phyloP scores from a whole-genome alignment of 2,888 invertebrate species.

The Charanyca ferruginea region DNA sequence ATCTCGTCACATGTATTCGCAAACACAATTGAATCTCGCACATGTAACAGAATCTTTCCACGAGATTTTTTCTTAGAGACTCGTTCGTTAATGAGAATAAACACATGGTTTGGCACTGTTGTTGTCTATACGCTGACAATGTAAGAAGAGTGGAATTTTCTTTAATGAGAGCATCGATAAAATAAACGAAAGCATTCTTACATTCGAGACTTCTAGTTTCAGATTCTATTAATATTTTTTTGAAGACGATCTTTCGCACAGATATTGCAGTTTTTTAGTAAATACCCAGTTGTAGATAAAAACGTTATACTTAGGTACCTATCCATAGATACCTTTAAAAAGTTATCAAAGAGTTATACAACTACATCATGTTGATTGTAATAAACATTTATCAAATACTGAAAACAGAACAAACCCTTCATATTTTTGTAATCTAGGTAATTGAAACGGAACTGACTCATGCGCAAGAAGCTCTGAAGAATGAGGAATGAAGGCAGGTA shows the following conservation, averaged over 20 bases:
- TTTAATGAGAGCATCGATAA: conserved; percentile 4
- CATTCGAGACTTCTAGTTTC: neutral
- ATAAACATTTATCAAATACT: neutral
- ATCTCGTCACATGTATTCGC: too few species aligned
- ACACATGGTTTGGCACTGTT: conserved; percentile 17
- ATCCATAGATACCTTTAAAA: too few species aligned
- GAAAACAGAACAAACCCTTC: neutral
- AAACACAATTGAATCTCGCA: too few species aligned
- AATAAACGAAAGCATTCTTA: conserved; percentile 1
- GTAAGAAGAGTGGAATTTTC: neutral
- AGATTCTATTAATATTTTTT: conserved; percentile 10
- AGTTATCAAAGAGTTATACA: too few species aligned
- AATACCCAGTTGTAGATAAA: neutral
- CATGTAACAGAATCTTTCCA: neutral
- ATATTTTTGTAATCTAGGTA: neutral
- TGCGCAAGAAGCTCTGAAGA: neutral
- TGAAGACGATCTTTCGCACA: too few species aligned
- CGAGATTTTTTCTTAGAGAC: conserved; percentile 8
- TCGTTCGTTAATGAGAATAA: conserved; percentile 13
- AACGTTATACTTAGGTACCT: too few species aligned
- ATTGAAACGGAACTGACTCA: conserved; percentile 8
- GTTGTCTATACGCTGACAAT: neutral
- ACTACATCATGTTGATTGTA: neutral
- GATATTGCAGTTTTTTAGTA: neutral
- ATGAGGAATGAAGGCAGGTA: neutral